Evolutionary conservation across 2,113 vertebrate genomes (phyloP), one percentile per base, ranked within the genome.

Genomic region (Aphelocoma coerulescens): DNA sequence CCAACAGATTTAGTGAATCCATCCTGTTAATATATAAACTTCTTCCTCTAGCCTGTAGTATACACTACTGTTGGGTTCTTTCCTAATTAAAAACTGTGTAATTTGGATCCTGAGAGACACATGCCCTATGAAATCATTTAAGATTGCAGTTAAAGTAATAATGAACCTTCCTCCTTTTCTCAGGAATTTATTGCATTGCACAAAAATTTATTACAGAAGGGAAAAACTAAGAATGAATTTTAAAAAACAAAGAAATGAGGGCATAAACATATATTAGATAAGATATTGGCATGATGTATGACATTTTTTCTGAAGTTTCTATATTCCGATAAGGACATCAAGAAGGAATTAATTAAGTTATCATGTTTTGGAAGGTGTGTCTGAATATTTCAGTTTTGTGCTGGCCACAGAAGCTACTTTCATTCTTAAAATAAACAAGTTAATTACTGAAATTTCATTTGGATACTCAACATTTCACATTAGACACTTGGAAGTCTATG

Each of bases 81-180:
- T 87, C 3, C 72, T 96, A 93, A 96, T 94, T 87, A 94, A 84
- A 80, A 92, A 11, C 32, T 83, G 22, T 91, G 44, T 84, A 46
- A 92, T 96, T 76, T 91, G 86, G 91, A 74, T 91, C 93, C 87
- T 93, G 88, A 94, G 93, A 93, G 43, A 55, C 62, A 66, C 35
- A 20, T 0, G 0, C 22, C 21, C 11, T 26, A 17, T 41, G 55
- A 89, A 89, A 86, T 37, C 1, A 61, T 75, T 75, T 30, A 49
- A 63, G 4, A 27, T 13, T 68, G 3, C 11, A n/a, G 32, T 72
- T 79, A 62, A 46, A 82, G 7, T 54, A 85, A 46, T 5, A 49
- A 63, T 43, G 59, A 62, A 55, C 21, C 7, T 82, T 71, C 22
- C 13, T 51, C 3, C 72, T 51, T 79, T 85, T 39, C 16, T 44